These are phyloP conservation scores for Drosophila pullipes DNA, from an alignment of 2,888 invertebrate genomes.

Conservation along the genomic window DNA sequence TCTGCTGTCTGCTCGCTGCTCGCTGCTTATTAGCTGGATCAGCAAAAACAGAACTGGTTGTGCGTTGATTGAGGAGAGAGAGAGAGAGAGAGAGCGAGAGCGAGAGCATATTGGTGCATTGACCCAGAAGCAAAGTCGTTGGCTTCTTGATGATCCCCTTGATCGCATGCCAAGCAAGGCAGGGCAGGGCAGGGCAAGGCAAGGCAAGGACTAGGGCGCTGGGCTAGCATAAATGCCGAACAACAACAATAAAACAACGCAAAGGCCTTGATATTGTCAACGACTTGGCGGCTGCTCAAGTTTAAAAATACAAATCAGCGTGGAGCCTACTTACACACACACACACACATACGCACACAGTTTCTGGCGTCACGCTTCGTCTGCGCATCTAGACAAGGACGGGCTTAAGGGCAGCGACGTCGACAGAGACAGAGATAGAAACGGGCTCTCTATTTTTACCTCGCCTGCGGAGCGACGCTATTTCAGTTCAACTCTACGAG, in stretches of 20 bases:
- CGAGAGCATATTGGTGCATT: slow-evolving; percentile 51
- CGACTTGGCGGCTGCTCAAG: slow-evolving; percentile 50
- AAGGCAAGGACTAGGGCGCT: slow-evolving; percentile 39
- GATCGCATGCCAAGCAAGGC: slow-evolving; percentile 6
- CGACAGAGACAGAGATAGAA: background rate
- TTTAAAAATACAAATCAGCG: slow-evolving; percentile 60
- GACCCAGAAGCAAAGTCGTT: slow-evolving; percentile 75
- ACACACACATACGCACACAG: background rate
- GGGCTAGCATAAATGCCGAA: slow-evolving; percentile 28
- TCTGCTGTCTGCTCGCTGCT: slow-evolving; percentile 19
- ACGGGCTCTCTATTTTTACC: slow-evolving; percentile 62
- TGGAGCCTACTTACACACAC: slow-evolving; percentile 11
- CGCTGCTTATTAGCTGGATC: slow-evolving; percentile 59
- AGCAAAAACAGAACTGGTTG: slow-evolving; percentile 52
- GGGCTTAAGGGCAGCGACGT: background rate
- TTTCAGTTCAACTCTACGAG: slow-evolving; percentile 43
- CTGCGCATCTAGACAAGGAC: slow-evolving; percentile 6
- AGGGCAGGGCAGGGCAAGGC: background rate
- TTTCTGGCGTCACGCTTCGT: slow-evolving; percentile 53
- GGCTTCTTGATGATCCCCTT: slow-evolving; percentile 54
- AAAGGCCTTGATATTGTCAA: slow-evolving; percentile 77
- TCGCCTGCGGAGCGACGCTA: slow-evolving; percentile 17
- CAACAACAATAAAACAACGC: slow-evolving; percentile 28
- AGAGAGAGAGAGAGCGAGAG: background rate
- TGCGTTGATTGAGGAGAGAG: slow-evolving; percentile 6